Percentiles rank a stretch among this genome's conserved stretches.
Conservation (phyloP, 2,888 invertebrate genomes). For the Physocephala rufipes region DNA sequence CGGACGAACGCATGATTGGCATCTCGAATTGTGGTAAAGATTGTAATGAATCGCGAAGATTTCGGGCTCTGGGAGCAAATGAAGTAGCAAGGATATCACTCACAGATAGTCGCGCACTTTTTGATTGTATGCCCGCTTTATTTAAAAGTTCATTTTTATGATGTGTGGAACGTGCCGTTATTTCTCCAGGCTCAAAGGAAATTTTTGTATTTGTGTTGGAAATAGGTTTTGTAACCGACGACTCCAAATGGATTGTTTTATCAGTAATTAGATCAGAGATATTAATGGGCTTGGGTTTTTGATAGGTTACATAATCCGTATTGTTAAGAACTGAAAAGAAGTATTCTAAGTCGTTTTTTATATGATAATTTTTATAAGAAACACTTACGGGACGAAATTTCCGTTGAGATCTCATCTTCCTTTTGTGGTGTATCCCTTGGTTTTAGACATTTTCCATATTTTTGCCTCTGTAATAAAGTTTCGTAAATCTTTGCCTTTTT, state of each 20-base stretch:
- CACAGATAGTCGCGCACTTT: constrained; percentile 49
- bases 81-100: constrained; percentile 63
- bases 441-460: constrained; percentile 41
- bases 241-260: constrained; percentile 61
- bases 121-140: neutral
- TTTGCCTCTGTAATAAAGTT: constrained; percentile 51
- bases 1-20: neutral
- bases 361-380: neutral
- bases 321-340: constrained; percentile 40
- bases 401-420: constrained; percentile 33
- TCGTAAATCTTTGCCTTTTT: constrained; percentile 57
- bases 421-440: constrained; percentile 39
- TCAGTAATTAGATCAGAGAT: constrained; percentile 61
- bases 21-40: constrained; percentile 26
- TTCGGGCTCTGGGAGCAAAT: constrained; percentile 58
- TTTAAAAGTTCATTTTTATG: constrained; percentile 43
- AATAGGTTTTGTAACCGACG: constrained; percentile 45
- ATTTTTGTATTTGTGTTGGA: constrained; percentile 49
- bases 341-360: neutral
- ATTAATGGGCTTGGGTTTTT: constrained; percentile 52
- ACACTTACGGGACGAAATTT: constrained; percentile 17
- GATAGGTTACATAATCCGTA: constrained; percentile 50
- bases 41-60: constrained; percentile 49
- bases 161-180: constrained; percentile 62
- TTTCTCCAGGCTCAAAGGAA: constrained; percentile 62